phyloP scores from a whole-genome alignment of 2,113 vertebrate species.

The Sciurus niger region DNA sequence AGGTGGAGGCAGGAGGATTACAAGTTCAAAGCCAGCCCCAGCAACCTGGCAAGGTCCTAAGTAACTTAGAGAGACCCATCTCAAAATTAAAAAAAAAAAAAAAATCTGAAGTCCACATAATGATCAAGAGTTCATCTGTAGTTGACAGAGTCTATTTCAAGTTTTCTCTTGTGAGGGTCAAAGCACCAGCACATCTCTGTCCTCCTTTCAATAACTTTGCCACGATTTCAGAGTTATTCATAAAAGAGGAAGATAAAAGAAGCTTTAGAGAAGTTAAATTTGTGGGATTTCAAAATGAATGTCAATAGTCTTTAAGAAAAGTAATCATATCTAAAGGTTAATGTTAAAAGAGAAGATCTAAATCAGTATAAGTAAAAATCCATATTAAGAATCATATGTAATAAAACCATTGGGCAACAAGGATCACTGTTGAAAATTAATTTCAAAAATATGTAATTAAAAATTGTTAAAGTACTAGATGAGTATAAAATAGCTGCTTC shows the following conservation, averaged over 20 bases:
- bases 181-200: constrained; percentile 11
- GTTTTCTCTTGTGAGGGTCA: background rate
- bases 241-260: constrained; percentile 70
- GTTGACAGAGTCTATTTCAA: background rate
- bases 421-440: constrained; percentile 46
- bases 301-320: constrained; percentile 38
- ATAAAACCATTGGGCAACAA: constrained; percentile 43
- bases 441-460: constrained; percentile 46
- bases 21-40: too few species aligned
- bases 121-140: constrained; percentile 15
- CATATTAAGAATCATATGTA: constrained; percentile 58
- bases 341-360: constrained; percentile 46
- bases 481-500: constrained; percentile 53
- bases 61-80: too few species aligned
- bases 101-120: background rate
- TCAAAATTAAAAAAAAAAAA: too few species aligned
- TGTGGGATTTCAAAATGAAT: constrained; percentile 67
- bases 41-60: too few species aligned
- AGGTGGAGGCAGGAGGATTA: too few species aligned
- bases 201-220: constrained; percentile 3
- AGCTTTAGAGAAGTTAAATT: constrained; percentile 74
- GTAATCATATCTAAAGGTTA: constrained; percentile 27
- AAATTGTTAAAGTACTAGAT: constrained; percentile 37
- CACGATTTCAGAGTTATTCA: constrained; percentile 21
- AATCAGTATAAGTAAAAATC: constrained; percentile 39